Evolutionary conservation across 37 sponge, comb jelly and placozoan genomes (phyloP).

Genomic region (Aplysina aerophoba): DNA sequence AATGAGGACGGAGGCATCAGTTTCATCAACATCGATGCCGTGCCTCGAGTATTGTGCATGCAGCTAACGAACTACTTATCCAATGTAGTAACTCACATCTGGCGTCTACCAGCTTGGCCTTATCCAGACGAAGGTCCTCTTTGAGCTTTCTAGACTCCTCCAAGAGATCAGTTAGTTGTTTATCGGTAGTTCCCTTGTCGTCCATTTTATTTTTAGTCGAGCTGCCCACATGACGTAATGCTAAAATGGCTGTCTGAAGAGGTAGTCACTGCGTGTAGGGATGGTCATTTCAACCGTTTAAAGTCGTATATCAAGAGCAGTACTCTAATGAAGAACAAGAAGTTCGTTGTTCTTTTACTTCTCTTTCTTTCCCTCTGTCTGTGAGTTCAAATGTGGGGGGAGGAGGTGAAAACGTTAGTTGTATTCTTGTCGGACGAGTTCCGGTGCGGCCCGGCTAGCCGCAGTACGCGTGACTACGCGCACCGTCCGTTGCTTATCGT

Average conservation of each 20-base stretch:
- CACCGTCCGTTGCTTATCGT: too few relatives aligned
- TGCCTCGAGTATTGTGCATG: too few relatives aligned
- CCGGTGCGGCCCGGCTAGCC: too few relatives aligned
- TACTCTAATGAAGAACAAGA: background rate
- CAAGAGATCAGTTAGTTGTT: background rate
- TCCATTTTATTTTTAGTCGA: background rate
- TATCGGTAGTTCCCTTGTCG: background rate
- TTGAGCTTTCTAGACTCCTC: constrained; percentile 22
- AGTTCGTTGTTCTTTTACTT: background rate
- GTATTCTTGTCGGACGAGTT: too few relatives aligned
- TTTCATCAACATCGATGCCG: too few relatives aligned
- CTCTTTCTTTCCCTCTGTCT: background rate
- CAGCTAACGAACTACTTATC: too few relatives aligned
- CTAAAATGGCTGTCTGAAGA: constrained; percentile 13
- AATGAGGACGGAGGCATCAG: too few relatives aligned
- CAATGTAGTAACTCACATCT: constrained; percentile 23
- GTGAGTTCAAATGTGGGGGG: too few relatives aligned
- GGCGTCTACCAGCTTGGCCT: constrained; percentile 14
- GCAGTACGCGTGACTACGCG: too few relatives aligned
- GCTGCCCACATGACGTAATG: background rate
- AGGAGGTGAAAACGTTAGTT: too few relatives aligned
- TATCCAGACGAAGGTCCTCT: constrained; percentile 14
- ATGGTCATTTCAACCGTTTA: background rate
- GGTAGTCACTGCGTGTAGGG: background rate
- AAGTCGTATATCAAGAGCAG: background rate